A percentile compares a stretch with the other conserved stretches of the same genome.
phyloP scores from a whole-genome alignment of 2,797 vertebrate species.

The Catamblyrhynchus diadema region DNA sequence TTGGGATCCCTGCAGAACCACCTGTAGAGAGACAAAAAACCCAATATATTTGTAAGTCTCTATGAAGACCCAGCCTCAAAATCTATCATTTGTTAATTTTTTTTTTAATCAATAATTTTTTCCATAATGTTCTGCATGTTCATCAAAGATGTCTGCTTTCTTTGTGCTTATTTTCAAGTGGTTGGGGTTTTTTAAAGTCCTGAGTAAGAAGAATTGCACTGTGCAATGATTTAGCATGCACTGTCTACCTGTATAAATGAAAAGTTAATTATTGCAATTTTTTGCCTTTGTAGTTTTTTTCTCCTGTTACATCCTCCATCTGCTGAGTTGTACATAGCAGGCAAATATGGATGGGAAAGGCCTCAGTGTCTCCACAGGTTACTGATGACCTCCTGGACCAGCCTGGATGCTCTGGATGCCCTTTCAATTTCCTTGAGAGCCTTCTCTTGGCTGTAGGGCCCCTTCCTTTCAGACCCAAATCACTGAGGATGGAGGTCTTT shows the following conservation, averaged over 20 bases:
- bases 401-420: neutral
- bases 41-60: fast-evolving
- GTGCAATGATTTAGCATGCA: neutral
- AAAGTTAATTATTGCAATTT: neutral
- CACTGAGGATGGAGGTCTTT: neutral
- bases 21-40: neutral
- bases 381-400: neutral
- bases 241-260: neutral
- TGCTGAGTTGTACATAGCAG: neutral
- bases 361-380: neutral
- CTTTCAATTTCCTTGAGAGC: neutral
- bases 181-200: neutral
- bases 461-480: neutral
- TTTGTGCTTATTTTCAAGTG: neutral
- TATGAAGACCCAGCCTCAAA: neutral
- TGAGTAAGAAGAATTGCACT: neutral
- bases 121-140: neutral
- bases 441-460: neutral
- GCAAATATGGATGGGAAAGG: neutral
- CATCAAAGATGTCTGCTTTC: neutral
- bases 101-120: fast-evolving
- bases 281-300: neutral
- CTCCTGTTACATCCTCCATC: neutral
- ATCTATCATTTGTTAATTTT: fast-evolving
- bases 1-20: neutral